A percentile compares a stretch with the other conserved stretches of the same genome.
Conservation (phyloP, 2,113 vertebrate species). For the Tachysurus fulvidraco region DNA sequence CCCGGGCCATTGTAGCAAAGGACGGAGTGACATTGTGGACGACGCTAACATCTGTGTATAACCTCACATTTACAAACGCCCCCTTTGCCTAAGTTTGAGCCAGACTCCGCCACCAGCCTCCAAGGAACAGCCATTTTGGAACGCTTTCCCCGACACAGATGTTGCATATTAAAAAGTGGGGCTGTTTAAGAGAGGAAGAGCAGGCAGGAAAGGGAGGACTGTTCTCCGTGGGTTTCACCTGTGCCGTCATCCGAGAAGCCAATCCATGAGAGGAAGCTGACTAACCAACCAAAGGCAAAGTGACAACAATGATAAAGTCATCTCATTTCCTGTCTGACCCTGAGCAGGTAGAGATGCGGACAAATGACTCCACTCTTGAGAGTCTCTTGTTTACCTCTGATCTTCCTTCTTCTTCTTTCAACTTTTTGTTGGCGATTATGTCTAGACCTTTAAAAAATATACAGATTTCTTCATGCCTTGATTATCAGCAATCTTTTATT, state of each 20-base stretch:
- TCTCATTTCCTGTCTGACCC: conserved; percentile 70
- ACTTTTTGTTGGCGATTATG: neutral
- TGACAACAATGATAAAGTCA: conserved; percentile 80
- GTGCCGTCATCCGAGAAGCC: conserved; percentile 79
- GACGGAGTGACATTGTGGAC: conserved; percentile 79
- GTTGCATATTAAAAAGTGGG: conserved; percentile 82
- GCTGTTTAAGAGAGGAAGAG: conserved; percentile 67
- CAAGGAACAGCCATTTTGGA: conserved; percentile 83
- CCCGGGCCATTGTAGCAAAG: conserved; percentile 70
- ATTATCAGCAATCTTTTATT: neutral
- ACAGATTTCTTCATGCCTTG: neutral
- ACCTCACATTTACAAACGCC: conserved; percentile 72
- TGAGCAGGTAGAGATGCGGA: conserved; percentile 62
- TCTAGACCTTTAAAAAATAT: neutral
- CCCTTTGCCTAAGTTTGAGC: conserved; percentile 75
- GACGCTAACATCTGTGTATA: conserved; percentile 79
- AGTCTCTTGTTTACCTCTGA: conserved; percentile 63
- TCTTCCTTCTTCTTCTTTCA: neutral
- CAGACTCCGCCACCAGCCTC: conserved; percentile 77
- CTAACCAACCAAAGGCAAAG: conserved; percentile 79
- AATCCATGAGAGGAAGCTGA: conserved; percentile 73
- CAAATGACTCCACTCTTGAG: conserved; percentile 64
- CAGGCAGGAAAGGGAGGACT: conserved; percentile 55
- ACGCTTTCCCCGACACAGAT: conserved; percentile 78
- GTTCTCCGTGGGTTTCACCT: conserved; percentile 76